Conservation (phyloP, 2,113 vertebrate species). For the Sus scrofa region T2T-Sscrofa CM000818.6:98284501-98285000, state of each 20-base stretch:
- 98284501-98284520: background rate
- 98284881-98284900: too few relatives aligned
- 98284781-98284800: background rate
- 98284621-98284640: background rate
- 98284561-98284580: slow-evolving; percentile 41
- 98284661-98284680: background rate
- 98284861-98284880: too few relatives aligned
- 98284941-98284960: background rate
- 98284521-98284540: background rate
- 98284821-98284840: too few relatives aligned
- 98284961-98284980: background rate
- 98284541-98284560: background rate
- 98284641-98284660: background rate
- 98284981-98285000: background rate
- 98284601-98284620: background rate
- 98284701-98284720: background rate
- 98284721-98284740: background rate
- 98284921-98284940: background rate
- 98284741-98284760: background rate
- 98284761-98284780: background rate
- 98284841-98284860: too few relatives aligned
- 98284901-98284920: too few relatives aligned
- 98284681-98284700: background rate
- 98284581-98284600: background rate
- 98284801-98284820: background rate